phyloP scores from a whole-genome alignment of 2,113 vertebrate genomes.

The Dicentrarchus labrax region DNA sequence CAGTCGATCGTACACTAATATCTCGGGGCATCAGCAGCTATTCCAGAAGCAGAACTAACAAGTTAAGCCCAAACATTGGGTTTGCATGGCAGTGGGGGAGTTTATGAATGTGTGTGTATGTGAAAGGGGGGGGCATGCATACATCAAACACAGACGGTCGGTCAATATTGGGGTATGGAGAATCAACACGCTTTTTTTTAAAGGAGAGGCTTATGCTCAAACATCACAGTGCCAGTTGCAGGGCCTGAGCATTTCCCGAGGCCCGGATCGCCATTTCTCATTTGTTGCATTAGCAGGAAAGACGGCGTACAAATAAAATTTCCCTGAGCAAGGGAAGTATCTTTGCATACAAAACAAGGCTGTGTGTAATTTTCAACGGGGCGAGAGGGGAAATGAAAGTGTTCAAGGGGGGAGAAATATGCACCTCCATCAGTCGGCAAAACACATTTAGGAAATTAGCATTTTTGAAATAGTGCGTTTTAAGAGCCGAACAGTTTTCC shows the following conservation, averaged over 20 bases:
- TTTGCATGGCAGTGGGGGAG: conserved; percentile 83
- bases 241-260: conserved; percentile 70
- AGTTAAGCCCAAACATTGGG: conserved; percentile 96
- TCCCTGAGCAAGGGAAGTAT: conserved; percentile 59
- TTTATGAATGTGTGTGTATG: conserved; percentile 49
- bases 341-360: conserved; percentile 78
- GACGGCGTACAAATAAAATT: conserved; percentile 74
- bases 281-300: conserved; percentile 82
- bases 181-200: conserved; percentile 88
- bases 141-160: conserved; percentile 95
- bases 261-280: conserved; percentile 81
- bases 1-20: conserved; percentile 92
- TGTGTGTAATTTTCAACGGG: conserved; percentile 64
- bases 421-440: conserved; percentile 49
- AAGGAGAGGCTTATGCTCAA: conserved; percentile 92
- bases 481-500: conserved; percentile 48
- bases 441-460: conserved; percentile 60
- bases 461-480: conserved; percentile 47
- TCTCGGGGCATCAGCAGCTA: conserved; percentile 94
- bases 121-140: conserved; percentile 86
- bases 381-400: conserved; percentile 48
- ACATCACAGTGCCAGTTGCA: conserved; percentile 78
- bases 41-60: conserved; percentile 97
- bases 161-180: conserved; percentile 95
- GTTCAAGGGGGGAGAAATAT: background rate